phyloP scores from a whole-genome alignment of 2,888 invertebrate genomes.

The Gortyna flavago region DNA sequence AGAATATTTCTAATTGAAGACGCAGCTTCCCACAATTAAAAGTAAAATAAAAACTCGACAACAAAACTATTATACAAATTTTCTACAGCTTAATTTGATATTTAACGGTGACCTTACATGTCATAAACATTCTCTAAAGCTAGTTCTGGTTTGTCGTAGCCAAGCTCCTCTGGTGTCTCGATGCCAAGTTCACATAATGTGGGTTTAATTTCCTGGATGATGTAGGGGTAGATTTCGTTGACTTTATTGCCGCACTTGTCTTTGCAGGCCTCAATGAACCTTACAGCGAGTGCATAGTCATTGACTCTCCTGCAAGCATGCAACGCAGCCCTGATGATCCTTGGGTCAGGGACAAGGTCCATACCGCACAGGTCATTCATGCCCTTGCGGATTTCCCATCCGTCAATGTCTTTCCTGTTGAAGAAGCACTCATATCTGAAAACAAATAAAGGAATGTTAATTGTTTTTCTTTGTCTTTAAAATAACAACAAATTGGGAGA shows the following conservation, averaged over 20 bases:
- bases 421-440: constrained; percentile 95
- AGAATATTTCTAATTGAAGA: constrained; percentile 74
- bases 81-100: constrained; percentile 83
- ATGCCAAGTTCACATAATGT: constrained; percentile 98
- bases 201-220: constrained; percentile 97
- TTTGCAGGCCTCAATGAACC: constrained; percentile 97
- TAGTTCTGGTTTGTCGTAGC: constrained; percentile 99
- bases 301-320: constrained; percentile 98
- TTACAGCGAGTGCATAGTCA: constrained; percentile 97
- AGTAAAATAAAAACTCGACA: constrained; percentile 81
- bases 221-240: constrained; percentile 95
- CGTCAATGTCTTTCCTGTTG: constrained; percentile 96
- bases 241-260: constrained; percentile 95
- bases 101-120: constrained; percentile 83
- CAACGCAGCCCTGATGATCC: constrained; percentile 95
- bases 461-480: neutral
- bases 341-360: constrained; percentile 98
- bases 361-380: constrained; percentile 96
- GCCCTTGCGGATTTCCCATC: constrained; percentile 98
- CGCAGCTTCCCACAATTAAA: constrained; percentile 75
- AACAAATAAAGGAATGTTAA: constrained; percentile 49
- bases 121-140: constrained; percentile 94
- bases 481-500: neutral
- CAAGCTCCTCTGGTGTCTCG: constrained; percentile 97
- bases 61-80: constrained; percentile 87